Conservation (phyloP, 2,888 invertebrate genomes). For the Carterocephalus palaemon region DNA sequence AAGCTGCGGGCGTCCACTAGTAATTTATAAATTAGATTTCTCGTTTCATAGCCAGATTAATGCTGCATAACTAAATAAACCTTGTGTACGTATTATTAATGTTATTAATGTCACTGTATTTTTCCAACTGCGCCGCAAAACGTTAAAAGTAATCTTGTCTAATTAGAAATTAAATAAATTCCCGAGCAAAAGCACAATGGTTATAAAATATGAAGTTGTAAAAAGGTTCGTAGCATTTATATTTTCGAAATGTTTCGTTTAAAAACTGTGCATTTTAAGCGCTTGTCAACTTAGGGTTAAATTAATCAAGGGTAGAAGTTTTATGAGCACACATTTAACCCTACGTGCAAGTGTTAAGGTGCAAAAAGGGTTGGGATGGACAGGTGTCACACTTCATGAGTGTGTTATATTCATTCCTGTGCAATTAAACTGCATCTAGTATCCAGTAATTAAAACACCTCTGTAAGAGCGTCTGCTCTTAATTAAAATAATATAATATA, state of each 20-base stretch:
- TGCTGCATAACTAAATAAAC: too few relatives aligned
- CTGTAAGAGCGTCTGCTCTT: slow-evolving; percentile 3
- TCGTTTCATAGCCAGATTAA: too few relatives aligned
- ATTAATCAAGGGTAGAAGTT: neutral
- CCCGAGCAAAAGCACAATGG: slow-evolving; percentile 15
- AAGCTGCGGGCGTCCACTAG: too few relatives aligned
- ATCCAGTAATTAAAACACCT: slow-evolving; percentile 14
- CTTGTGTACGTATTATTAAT: slow-evolving; percentile 3
- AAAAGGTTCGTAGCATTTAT: slow-evolving; percentile 9
- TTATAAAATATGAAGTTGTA: slow-evolving; percentile 17
- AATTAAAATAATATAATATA: too few relatives aligned
- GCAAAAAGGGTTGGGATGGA: neutral
- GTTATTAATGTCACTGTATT: slow-evolving; percentile 16
- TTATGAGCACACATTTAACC: neutral
- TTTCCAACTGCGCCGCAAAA: slow-evolving; percentile 12
- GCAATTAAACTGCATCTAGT: slow-evolving; percentile 19
- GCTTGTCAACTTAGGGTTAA: slow-evolving; percentile 12
- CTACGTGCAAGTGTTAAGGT: slow-evolving; percentile 5
- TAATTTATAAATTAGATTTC: too few relatives aligned
- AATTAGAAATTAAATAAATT: slow-evolving; percentile 21
- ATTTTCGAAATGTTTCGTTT: slow-evolving; percentile 15
- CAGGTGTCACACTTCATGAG: slow-evolving; percentile 12
- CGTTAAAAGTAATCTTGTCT: slow-evolving; percentile 18
- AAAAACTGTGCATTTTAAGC: slow-evolving; percentile 19
- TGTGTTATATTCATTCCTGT: slow-evolving; percentile 14